A percentile compares a stretch with the other conserved stretches of the same genome.
Evolutionary conservation across 1,140 invertebrate species (phyloP).

Genomic region (Magallana angulata): DNA sequence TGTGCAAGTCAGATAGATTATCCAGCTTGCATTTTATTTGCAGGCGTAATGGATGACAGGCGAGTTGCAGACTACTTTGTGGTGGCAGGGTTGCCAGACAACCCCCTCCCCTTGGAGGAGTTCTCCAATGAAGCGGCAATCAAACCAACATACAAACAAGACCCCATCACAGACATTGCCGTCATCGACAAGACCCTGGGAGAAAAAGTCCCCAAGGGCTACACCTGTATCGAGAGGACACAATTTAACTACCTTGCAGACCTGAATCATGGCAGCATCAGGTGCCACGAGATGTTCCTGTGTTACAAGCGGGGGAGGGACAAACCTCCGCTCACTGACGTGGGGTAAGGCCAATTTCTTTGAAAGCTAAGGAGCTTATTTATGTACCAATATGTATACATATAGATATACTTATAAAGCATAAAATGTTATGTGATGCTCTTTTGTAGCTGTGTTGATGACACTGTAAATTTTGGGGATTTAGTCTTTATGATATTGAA

Average conservation of each 20-base stretch:
- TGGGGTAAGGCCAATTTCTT: constrained; percentile 86
- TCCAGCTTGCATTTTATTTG: background rate
- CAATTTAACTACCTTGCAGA: constrained; percentile 89
- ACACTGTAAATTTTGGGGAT: too few relatives aligned
- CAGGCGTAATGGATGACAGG: constrained; percentile 77
- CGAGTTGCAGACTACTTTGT: constrained; percentile 94
- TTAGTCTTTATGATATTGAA: too few relatives aligned
- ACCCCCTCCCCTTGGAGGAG: constrained; percentile 87
- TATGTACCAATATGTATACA: too few relatives aligned
- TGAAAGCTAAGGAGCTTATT: background rate
- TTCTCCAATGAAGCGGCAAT: constrained; percentile 89
- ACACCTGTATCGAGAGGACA: constrained; percentile 90
- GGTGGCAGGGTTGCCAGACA: constrained; percentile 93
- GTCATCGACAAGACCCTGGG: constrained; percentile 94
- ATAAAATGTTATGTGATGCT: too few relatives aligned
- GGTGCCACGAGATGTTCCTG: constrained; percentile 94
- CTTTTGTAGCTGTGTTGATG: too few relatives aligned
- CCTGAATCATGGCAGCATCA: constrained; percentile 97
- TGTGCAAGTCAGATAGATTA: too few relatives aligned
- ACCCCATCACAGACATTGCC: constrained; percentile 96
- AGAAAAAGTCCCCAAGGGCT: constrained; percentile 86
- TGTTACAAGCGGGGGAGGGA: constrained; percentile 95
- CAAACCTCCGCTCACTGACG: constrained; percentile 97
- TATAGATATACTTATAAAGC: too few relatives aligned
- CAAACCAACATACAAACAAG: constrained; percentile 85